Base-by-base conservation (phyloP, 2,888 invertebrate genomes). In the Caenorhabditis sinica region DNA sequence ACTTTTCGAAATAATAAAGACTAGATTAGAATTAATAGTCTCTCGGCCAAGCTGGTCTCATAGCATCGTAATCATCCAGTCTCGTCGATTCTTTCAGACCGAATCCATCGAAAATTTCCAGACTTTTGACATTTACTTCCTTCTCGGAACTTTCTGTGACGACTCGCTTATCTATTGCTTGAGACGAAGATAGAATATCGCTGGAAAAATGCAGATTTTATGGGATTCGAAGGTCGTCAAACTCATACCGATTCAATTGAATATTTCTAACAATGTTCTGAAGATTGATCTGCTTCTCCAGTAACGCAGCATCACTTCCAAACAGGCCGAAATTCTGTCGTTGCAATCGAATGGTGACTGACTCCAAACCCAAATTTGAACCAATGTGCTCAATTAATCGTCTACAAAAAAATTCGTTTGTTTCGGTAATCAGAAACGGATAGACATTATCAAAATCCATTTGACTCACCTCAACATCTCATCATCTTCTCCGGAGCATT, bases 401-500 rank as follows among this genome's bases (percentile, higher is more conserved):
- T 61, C 71, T 77, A 53, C 15, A 53, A 20, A 51, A 13, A 60
- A 15, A 65, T 20, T 8, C 9, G 53, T 56, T n/a, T n/a, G n/a
- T n/a, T n/a, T n/a, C n/a, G n/a, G n/a, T n/a, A n/a, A n/a, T n/a
- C n/a, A n/a, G n/a, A n/a, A n/a, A n/a, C n/a, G n/a, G n/a, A n/a
- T n/a, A n/a, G n/a, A n/a, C n/a, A n/a, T n/a, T n/a, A n/a, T n/a
- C n/a, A n/a, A n/a, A n/a, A n/a, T n/a, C n/a, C n/a, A n/a, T n/a
- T n/a, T n/a, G 51, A 36, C 95, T 95, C 15, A 98, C 93, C 95
- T 95, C 23, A 98, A 93, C 80, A 88, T 91, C 30, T 85, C 80
- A 87, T 96, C 96, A 89, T 95, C 95, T 93, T 97, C 97, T 93
- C 97, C 97, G 30, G 96, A 95, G 49, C 95, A 95, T 92, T 96